A percentile compares a stretch with the other conserved stretches of the same genome.
phyloP scores from a whole-genome alignment of 2,797 vertebrate genomes.

The Mycteria americana region DNA sequence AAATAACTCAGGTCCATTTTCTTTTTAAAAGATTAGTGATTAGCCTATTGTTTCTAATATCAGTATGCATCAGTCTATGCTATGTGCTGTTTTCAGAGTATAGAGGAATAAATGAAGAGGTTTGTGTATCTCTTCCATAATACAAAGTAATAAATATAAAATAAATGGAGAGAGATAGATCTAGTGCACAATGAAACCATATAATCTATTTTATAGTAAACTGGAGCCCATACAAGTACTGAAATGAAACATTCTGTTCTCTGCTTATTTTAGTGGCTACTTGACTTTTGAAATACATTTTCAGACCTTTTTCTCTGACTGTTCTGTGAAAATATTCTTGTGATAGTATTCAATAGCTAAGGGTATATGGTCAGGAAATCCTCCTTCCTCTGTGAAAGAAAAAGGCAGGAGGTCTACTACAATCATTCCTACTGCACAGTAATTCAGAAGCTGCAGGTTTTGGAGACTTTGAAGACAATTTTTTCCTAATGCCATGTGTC shows the following conservation, averaged over 20 bases:
- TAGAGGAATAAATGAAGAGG: not conserved
- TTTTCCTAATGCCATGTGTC: not conserved
- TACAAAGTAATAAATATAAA: not conserved
- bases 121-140: not conserved
- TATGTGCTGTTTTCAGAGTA: not conserved
- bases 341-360: not conserved
- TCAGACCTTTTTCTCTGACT: not conserved
- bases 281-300: not conserved
- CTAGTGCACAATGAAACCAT: not conserved
- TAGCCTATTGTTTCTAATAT: not conserved
- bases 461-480: not conserved
- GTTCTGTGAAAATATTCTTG: not conserved
- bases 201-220: not conserved
- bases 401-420: not conserved
- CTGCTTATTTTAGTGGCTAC: not conserved
- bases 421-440: not conserved
- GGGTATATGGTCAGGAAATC: not conserved
- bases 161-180: not conserved
- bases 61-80: not conserved
- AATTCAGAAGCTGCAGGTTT: not conserved
- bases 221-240: not conserved
- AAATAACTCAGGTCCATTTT: not conserved
- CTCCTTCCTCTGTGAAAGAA: not conserved
- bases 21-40: not conserved
- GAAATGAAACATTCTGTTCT: not conserved